Base-by-base conservation (phyloP, 2,888 invertebrate species). In the Chrysodeixis includens region DNA sequence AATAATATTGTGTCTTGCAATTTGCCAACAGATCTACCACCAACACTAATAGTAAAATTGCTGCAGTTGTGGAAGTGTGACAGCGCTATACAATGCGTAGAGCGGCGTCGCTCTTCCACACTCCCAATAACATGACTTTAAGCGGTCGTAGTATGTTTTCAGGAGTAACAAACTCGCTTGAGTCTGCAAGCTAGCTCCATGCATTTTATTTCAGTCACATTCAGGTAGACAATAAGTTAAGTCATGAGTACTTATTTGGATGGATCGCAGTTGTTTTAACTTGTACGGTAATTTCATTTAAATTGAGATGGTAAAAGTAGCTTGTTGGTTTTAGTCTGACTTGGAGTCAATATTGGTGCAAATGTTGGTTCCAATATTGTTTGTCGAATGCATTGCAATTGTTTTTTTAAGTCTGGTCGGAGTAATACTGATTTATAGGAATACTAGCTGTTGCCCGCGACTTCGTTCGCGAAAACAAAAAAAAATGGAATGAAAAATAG, bases 191-290 rank as follows among this genome's bases (percentile, higher is more conserved):
- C n/a, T n/a, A 59, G 51, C 52, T 69, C 53, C 51, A 62, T 66
- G 55, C 56, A 71, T 68, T 71, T 63, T 40, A 76, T 56, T 73
- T 68, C 61, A 78, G 76, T 69, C 69, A 62, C 71, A 20, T 49
- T 49, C 46, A 79, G 78, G 76, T 76, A 79, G 59, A 71, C 62
- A 74, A 76, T 71, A 69, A 71, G 56, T 77, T 66, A 71, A 71
- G 76, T 79, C 78, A 60, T 69, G 63, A 74, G 63, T 70, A 71
- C 66, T 69, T 73, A 76, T 71, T 78, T 66, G 26, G 70, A 78
- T 69, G 59, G 71, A 78, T 79, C 44, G 65, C 74, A 66, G 66
- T 73, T 71, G 69, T 68, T 77, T 70, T 69, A 78, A 79, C 74
- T 76, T 79, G 66, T 65, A 59, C 9, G 22, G 68, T 76, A 60